Conservation (phyloP, 2,113 vertebrate species). For the Orthonyx spaldingii region DNA sequence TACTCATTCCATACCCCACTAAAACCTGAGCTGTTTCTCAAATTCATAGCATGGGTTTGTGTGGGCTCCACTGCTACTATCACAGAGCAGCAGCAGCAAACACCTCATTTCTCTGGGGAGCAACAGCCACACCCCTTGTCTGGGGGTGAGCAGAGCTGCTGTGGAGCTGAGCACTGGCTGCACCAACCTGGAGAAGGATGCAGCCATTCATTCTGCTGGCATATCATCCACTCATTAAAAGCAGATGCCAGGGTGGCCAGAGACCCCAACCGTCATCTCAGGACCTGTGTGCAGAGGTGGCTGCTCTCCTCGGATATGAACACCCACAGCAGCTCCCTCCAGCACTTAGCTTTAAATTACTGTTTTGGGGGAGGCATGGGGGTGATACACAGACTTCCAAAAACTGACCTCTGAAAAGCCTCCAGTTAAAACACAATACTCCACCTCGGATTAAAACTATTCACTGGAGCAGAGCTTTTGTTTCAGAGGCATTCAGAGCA, state of each 20-base stretch:
- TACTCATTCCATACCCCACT: background rate
- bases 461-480: background rate
- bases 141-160: rapidly evolving
- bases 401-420: background rate
- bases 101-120: background rate
- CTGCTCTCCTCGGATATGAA: rapidly evolving
- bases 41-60: rapidly evolving
- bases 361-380: rapidly evolving
- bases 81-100: background rate
- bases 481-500: background rate
- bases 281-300: rapidly evolving
- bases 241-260: background rate
- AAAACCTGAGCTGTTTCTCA: background rate
- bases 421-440: background rate
- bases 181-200: background rate
- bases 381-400: background rate
- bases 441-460: background rate
- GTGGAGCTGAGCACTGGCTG: rapidly evolving
- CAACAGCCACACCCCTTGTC: rapidly evolving
- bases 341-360: background rate
- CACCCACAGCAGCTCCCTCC: background rate
- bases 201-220: rapidly evolving
- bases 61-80: rapidly evolving
- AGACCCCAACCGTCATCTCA: rapidly evolving
- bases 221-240: rapidly evolving